These are phyloP conservation scores for Brachycybe producta DNA, from an alignment of 2,888 invertebrate species.

Conservation along the genomic window DNA sequence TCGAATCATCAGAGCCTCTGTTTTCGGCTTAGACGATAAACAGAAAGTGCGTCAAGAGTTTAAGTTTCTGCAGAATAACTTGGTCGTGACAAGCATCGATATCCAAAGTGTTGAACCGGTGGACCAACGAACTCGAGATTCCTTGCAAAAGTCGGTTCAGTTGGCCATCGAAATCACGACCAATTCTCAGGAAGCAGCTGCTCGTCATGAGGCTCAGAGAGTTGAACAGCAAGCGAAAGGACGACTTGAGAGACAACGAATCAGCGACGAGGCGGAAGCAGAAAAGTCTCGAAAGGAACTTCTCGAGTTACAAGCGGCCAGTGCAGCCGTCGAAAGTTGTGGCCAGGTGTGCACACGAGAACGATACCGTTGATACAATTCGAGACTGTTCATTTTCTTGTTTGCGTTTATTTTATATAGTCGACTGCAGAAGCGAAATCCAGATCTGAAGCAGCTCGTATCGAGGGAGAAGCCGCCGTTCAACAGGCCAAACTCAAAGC, in stretches of 20 bases:
- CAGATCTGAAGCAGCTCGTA: slow-evolving; percentile 37
- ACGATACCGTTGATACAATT: too few species aligned
- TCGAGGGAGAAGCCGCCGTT: slow-evolving; percentile 40
- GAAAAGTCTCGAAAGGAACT: slow-evolving; percentile 36
- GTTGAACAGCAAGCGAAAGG: slow-evolving; percentile 40
- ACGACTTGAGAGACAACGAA: slow-evolving; percentile 38
- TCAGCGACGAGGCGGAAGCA: slow-evolving; percentile 39
- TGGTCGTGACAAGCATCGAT: slow-evolving; percentile 39
- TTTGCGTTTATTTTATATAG: slow-evolving; percentile 29
- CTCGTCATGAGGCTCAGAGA: slow-evolving; percentile 40
- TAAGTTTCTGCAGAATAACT: slow-evolving; percentile 37
- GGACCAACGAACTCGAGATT: slow-evolving; percentile 40
- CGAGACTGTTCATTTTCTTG: not conserved
- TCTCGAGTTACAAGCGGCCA: slow-evolving; percentile 35
- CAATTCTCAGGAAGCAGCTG: slow-evolving; percentile 40
- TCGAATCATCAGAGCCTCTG: slow-evolving; percentile 37
- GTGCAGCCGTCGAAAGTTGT: slow-evolving; percentile 39
- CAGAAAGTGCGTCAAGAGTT: slow-evolving; percentile 35
- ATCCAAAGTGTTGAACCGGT: slow-evolving; percentile 42
- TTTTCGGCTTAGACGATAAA: slow-evolving; percentile 38
- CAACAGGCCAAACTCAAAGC: slow-evolving; percentile 39
- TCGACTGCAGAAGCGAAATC: slow-evolving; percentile 41
- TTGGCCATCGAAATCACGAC: slow-evolving; percentile 42
- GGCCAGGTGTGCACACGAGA: slow-evolving; percentile 32
- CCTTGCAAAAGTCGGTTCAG: slow-evolving; percentile 40